Evolutionary conservation across 2,113 vertebrate species (phyloP), one percentile per base, ranked within the genome.

Genomic region (Paraplagusia blochii): DNA sequence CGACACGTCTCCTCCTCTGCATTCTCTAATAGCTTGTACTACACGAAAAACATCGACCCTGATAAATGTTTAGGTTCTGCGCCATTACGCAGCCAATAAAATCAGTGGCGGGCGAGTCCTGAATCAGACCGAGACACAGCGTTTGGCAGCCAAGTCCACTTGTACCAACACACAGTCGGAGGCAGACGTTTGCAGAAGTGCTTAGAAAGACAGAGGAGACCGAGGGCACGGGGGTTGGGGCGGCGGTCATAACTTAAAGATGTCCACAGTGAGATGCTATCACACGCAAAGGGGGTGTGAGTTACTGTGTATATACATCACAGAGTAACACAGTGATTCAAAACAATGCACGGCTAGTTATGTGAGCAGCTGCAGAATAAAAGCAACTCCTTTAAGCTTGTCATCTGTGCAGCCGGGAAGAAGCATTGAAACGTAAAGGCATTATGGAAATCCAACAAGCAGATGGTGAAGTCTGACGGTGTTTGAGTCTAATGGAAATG

Each of bases 1-100:
- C 60, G 51, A 44, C 71, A 64, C 16, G 5, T 29, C 22, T 29
- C 48, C 57, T 74, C 72, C 75, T 63, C 65, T 56, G 50, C 76
- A 49, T 66, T 72, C 60, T 34, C 64, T 80, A 69, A 85, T 82
- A 86, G 81, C 80, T 85, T 83, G 78, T 83, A 69, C 68, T 68
- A 78, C 69, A 88, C 64, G 49, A 69, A 59, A 66, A 61, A 73
- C 81, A 87, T 89, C 81, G 81, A 87, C 77, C 74, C 82, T 88
- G 87, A 91, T 85, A 87, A 89, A 90, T 88, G 88, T 90, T 88
- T 85, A 82, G 69, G 86, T 88, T 88, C 82, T 84, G 82, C 85
- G 68, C 84, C 86, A 87, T 89, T 90, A 84, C 80, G 69, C 83
- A 74, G 83, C 89, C 88, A 88, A 90, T 91, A 88, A 88, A 91